Conservation (phyloP, 2,797 vertebrate genomes). For the Tragelaphus eurycerus region DNA sequence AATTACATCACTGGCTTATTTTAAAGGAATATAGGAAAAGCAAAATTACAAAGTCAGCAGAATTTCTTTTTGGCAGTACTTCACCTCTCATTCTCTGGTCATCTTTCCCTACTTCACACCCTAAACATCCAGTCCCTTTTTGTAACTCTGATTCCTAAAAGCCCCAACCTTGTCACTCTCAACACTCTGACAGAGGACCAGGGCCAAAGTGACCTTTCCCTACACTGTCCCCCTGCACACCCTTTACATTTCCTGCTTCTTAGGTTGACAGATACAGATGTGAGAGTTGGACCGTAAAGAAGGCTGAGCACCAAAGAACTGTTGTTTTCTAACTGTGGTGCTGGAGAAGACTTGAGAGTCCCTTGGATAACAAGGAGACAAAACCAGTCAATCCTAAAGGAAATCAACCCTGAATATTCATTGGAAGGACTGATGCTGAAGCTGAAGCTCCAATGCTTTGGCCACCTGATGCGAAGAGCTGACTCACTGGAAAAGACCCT, state of each 20-base stretch:
- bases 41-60: slow-evolving; percentile 26
- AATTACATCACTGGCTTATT: slow-evolving; percentile 47
- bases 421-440: not conserved
- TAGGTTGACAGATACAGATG: not conserved
- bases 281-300: not conserved
- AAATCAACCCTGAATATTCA: not conserved
- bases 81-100: not conserved
- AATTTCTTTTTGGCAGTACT: not conserved
- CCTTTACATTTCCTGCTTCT: not conserved
- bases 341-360: not conserved
- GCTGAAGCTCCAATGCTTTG: not conserved
- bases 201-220: not conserved
- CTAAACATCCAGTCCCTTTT: not conserved
- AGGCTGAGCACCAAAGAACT: not conserved
- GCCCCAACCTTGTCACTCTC: not conserved
- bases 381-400: not conserved
- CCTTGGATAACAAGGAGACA: not conserved
- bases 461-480: not conserved
- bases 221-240: not conserved
- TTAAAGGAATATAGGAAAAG: not conserved
- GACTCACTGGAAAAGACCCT: not conserved
- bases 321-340: not conserved
- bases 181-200: not conserved
- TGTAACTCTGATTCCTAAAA: not conserved
- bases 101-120: not conserved